Evolutionary conservation across 1,140 invertebrate species (phyloP), one percentile per base, ranked within the genome.

Genomic region (Bombus vancouverensis): DNA sequence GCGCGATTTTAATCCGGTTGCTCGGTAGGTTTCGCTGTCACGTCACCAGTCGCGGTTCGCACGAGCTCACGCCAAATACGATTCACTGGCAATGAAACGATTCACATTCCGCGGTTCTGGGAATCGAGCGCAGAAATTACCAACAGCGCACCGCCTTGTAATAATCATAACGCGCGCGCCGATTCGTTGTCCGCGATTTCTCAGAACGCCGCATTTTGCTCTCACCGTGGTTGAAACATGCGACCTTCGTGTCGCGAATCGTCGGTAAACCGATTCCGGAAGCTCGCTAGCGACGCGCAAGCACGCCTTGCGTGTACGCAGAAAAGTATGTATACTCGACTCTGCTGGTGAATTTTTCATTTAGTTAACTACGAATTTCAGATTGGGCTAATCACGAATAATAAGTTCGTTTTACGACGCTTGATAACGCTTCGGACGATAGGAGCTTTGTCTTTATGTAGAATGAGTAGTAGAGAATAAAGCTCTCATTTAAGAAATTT

Each of bases 1-100:
- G 37, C 42, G 53, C 77, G 75, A 78, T 84, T 87, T 87, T 79
- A 87, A 87, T 84, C 81, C 85, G 32, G 22, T 47, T 59, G 78
- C 47, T 37, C 22, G 22, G 28, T 42, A 57, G 59, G 39, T 84
- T 84, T 65, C 39, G 34, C 75, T 59, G 75, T 87, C 75, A 74
- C 81, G 81, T 87, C 82, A 76, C 47, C 84, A 39, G 76, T 37
- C 62, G 37, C 32, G 44, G 71, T n/a, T 72, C 71, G 39, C 71
- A 28, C 39, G 12, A 39, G 39, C 71, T 42, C 39, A 72, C 28
- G 68, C 34, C 37, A 70, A 70, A 70, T 32, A n/a, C 68, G 37
- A 37, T 39, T 72, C n/a, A 12, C 37, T 18, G 28, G 9, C 32
- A 59, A 32, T n/a, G n/a, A 6, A 39, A 66, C 3, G 57, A 47